Evolutionary conservation across 2,113 vertebrate species (phyloP), one percentile per base, ranked within the genome.

Genomic region (Mohoua ochrocephala): DNA sequence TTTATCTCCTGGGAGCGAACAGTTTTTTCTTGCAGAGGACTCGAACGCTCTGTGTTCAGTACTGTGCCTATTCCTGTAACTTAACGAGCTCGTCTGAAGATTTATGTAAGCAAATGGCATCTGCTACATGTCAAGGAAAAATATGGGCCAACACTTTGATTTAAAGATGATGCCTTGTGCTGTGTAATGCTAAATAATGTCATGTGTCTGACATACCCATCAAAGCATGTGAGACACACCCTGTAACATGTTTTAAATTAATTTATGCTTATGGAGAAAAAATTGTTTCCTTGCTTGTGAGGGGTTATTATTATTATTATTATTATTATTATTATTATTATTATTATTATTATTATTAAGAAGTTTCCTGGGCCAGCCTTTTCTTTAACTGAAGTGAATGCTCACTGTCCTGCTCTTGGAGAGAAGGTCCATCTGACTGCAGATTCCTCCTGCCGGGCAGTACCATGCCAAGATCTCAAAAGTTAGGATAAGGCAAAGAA

Each of bases 131-230:
- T 96, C 96, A 94, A 81, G 76, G 61, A 53, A 94, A 93, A 95
- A 78, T 53, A 86, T 6, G 53, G 63, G 75, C 84, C 83, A 92
- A 60, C 35, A 84, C 35, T 63, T 93, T 95, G 87, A 97, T 93
- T 95, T 89, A 93, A 93, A 96, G 88, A 96, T 88, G 83, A 93
- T 92, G 87, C 85, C 85, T 94, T 94, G 52, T 91, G 71, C 88
- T 95, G 85, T 95, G 75, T 91, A 96, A 96, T 93, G 82, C 61
- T 96, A 93, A 97, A 90, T 93, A 96, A 93, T 95, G 92, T 95
- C 90, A 96, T 92, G 93, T 96, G 92, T 95, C 76, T 95, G 88
- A 95, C 93, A 92, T 89, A 91, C 41, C 68, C 93, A 89, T 93
- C 91, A 93, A 69, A 96, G 87, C 90, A 96, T 95, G 86, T 35